Evolutionary conservation across 1,140 invertebrate genomes (phyloP), one percentile per base, ranked within the genome.

Genomic region (Ruditapes philippinarum): DNA sequence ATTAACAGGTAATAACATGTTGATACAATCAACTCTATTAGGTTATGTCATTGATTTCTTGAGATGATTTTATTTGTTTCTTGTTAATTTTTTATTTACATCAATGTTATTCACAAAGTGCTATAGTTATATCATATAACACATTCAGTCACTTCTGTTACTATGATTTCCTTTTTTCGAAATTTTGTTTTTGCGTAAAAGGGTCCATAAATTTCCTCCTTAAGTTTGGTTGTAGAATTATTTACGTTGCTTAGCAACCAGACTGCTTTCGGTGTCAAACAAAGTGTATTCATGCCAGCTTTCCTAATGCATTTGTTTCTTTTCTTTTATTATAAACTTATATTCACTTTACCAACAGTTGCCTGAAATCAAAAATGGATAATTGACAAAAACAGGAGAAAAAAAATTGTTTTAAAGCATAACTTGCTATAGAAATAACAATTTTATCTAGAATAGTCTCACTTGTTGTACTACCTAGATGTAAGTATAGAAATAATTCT

Each of bases 131-230:
- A 9, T 62, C 5, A 62, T 14, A 62, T 45, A 45, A 45, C 42
- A 45, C 42, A 45, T 45, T 45, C 5, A 45, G 5, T 7, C 14
- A 45, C n/a, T 45, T 62, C 14, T 28, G 57, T 62, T 62, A n/a
- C 25, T 62, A 25, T 5, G 57, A 62, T 62, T 62, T 25, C 25
- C n/a, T n/a, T 11, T 62, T 62, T 62, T 62, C 57, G 57, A 62
- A 28, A 49, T 49, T 74, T 74, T 49, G 5, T 9, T 5, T 38
- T 22, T 73, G 31, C 0, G 9, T 40, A 17, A 19, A 73, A 73
- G 68, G 70, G 38, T 74, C 70, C 40, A 42, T 49, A 25, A 40
- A 22, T 74, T 74, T 74, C 70, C 70, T 74, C 70, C 70, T 74
- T 73, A 38, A 25, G 38, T 74, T 74, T 40, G 70, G 38, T 74